Base-by-base conservation (phyloP, 2,113 vertebrate genomes). In the Speoplatyrhinus poulsoni region DNA sequence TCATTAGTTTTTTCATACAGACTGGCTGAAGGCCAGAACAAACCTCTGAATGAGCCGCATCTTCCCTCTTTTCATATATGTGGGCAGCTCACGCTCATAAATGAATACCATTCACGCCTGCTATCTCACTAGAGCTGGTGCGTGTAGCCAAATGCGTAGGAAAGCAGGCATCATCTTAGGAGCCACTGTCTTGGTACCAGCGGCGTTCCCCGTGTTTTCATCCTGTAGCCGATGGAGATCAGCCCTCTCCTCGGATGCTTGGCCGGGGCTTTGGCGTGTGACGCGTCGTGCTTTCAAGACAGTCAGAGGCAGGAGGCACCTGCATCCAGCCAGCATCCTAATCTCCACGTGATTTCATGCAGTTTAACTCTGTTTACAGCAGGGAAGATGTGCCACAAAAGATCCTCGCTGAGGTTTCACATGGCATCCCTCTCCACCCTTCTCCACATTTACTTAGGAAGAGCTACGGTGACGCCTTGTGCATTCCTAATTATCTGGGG, bases 271-370 rank as follows among this genome's bases (percentile, higher is more conserved):
- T 60, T 69, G 54, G 67, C 69, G 52, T 67, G 63, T 64, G 52
- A 70, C 69, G 13, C 16, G 53, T 54, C 32, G 1, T 57, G 16
- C 33, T 76, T 82, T 75, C 41, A 72, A 70, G 61, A 47, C 52
- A 32, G 17, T 65, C 69, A 15, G 41, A 36, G 47, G 60, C 47
- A 52, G 61, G 58, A 46, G 4, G 16, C 33, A 26, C 49, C 53
- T 17, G 33, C 69, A 69, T 58, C 32, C 15, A 70, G 67, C 53
- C 53, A 26, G 19, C 69, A 69, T 58, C 32, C 15, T 72, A 69
- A 82, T 76, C 79, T 72, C 19, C 49, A 69, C 47, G 79, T 67
- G 73, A 83, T 79, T 85, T 85, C 70, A 83, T 72, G 69, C 71
- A 49, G 63, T 82, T 80, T 83, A 69, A 56, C 62, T 80, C 54